A percentile compares a stretch with the other conserved stretches of the same genome.
These are phyloP conservation scores for Lycophotia porphyrea DNA, from an alignment of 2,888 invertebrate genomes.

Conservation along the genomic window DNA sequence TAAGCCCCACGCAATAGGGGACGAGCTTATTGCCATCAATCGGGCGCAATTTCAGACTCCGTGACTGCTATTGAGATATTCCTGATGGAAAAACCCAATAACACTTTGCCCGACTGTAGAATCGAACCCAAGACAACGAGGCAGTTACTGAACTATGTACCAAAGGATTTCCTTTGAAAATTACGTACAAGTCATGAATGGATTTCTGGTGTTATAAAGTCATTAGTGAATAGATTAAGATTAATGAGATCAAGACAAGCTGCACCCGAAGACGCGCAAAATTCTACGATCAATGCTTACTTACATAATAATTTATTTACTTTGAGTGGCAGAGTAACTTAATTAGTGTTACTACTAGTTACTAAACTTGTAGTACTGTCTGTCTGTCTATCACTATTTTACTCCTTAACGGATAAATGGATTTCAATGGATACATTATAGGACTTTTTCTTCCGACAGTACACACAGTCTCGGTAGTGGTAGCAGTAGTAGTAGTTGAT, in stretches of 20 bases:
- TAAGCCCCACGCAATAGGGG: too few relatives aligned
- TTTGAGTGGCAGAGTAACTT: too few relatives aligned
- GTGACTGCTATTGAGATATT: too few relatives aligned
- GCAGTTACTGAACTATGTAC: not conserved
- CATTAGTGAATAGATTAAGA: conserved; percentile 2
- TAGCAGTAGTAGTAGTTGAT: too few relatives aligned
- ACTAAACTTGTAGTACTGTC: not conserved
- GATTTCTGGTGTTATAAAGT: not conserved
- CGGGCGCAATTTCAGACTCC: too few relatives aligned
- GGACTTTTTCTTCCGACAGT: not conserved
- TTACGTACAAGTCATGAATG: not conserved
- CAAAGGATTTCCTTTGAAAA: not conserved
- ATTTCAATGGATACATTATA: not conserved
- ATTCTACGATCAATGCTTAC: not conserved
- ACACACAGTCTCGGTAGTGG: too few relatives aligned
- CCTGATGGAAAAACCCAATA: too few relatives aligned
- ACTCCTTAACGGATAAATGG: not conserved
- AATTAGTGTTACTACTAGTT: too few relatives aligned
- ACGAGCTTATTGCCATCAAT: too few relatives aligned
- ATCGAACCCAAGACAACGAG: too few relatives aligned
- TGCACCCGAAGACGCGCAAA: not conserved
- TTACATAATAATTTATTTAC: not conserved
- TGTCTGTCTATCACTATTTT: not conserved
- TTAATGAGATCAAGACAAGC: not conserved
- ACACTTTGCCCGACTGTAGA: too few relatives aligned